phyloP scores from a whole-genome alignment of 2,797 vertebrate species.

The Melanogrammus aeglefinus region DNA sequence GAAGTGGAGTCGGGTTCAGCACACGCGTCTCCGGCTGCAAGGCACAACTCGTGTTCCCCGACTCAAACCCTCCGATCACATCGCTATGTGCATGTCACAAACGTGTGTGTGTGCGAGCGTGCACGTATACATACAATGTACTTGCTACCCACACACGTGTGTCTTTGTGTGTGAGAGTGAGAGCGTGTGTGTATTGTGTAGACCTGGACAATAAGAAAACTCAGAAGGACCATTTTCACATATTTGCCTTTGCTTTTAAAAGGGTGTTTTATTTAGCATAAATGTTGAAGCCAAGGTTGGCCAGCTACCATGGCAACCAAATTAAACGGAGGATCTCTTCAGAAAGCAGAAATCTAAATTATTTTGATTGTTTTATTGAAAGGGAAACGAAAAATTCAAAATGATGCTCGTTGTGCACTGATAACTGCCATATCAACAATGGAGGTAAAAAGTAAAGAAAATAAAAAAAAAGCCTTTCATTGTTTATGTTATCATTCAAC shows the following conservation, averaged over 20 bases:
- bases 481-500: slow-evolving; percentile 33
- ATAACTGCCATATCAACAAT: slow-evolving; percentile 56
- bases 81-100: too few species aligned
- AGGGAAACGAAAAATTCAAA: slow-evolving; percentile 73
- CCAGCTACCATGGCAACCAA: slow-evolving; percentile 83
- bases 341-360: slow-evolving; percentile 81
- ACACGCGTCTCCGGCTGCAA: slow-evolving; percentile 9
- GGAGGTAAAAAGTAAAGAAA: slow-evolving; percentile 36
- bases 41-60: background rate
- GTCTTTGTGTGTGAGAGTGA: too few species aligned
- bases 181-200: slow-evolving; percentile 31
- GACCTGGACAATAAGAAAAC: slow-evolving; percentile 61
- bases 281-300: slow-evolving; percentile 83
- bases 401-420: slow-evolving; percentile 61
- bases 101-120: background rate
- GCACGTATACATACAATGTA: too few species aligned
- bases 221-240: slow-evolving; percentile 70
- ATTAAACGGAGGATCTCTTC: slow-evolving; percentile 83
- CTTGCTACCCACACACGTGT: too few species aligned
- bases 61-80: too few species aligned
- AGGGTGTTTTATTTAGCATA: slow-evolving; percentile 84
- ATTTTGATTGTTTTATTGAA: slow-evolving; percentile 76
- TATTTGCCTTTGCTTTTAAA: slow-evolving; percentile 83
- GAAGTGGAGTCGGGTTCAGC: slow-evolving; percentile 49
- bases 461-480: slow-evolving; percentile 41